These are phyloP conservation scores for Amitus sp. DNA, from an alignment of 2,888 invertebrate species.

Conservation along the genomic window DNA sequence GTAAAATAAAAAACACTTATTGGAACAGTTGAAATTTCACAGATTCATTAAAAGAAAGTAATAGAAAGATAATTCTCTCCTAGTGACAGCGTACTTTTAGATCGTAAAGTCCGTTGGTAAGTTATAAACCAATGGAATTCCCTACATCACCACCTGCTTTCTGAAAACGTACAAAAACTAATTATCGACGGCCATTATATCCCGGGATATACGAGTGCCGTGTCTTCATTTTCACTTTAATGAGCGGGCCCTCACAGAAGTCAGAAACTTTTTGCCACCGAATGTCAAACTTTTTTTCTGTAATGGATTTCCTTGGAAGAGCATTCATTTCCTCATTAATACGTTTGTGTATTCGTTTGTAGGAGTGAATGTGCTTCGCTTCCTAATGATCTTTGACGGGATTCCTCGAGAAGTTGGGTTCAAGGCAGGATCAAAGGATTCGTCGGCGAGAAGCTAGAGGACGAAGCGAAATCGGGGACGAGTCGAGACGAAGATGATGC, in stretches of 20 bases:
- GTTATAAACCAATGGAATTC: constrained; percentile 35
- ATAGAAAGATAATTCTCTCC: constrained; percentile 31
- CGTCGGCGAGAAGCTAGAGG: neutral
- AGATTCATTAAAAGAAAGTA: too few species aligned
- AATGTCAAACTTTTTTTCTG: neutral
- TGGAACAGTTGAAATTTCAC: too few species aligned
- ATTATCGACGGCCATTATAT: constrained; percentile 22
- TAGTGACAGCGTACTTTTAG: constrained; percentile 11
- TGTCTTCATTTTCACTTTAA: constrained; percentile 14
- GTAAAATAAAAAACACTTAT: too few species aligned
- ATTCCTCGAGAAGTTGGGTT: constrained; percentile 22
- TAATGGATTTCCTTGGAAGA: too few species aligned
- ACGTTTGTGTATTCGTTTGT: too few species aligned
- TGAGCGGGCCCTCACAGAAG: neutral
- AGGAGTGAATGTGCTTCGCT: too few species aligned
- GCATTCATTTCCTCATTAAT: too few species aligned
- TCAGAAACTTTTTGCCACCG: neutral
- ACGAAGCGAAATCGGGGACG: neutral
- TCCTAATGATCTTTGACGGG: constrained; percentile 15
- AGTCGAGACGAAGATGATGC: neutral
- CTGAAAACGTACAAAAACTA: constrained; percentile 30
- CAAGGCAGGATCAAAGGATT: constrained; percentile 1
- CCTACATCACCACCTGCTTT: constrained; percentile 16
- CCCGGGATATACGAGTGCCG: constrained; percentile 3
- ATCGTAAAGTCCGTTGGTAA: constrained; percentile 31